These are phyloP conservation scores for Oligia fasciuncula DNA, from an alignment of 2,888 invertebrate genomes.

Conservation along the genomic window DNA sequence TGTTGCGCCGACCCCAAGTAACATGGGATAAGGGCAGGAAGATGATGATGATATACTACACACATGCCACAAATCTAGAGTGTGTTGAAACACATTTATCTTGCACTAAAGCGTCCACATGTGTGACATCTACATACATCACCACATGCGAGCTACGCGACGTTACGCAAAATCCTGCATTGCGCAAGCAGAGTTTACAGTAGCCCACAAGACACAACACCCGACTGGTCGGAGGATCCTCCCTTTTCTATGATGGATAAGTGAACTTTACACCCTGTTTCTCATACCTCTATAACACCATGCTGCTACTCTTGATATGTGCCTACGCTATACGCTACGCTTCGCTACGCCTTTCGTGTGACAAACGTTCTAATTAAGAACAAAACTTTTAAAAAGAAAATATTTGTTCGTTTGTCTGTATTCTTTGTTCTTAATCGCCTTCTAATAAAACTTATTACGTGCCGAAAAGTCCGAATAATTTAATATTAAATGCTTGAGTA, in stretches of 20 bases:
- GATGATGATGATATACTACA: too few species aligned
- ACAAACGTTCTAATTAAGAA: neutral
- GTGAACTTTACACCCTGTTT: neutral
- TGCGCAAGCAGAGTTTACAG: neutral
- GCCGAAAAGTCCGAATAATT: slow-evolving; percentile 29
- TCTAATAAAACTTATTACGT: slow-evolving; percentile 24
- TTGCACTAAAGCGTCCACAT: neutral
- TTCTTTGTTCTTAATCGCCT: neutral
- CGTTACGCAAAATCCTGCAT: neutral
- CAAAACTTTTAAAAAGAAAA: neutral
- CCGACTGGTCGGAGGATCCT: neutral
- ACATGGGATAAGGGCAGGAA: too few species aligned
- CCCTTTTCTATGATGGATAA: neutral
- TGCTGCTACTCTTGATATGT: neutral
- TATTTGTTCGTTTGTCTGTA: neutral
- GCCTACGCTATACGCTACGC: neutral
- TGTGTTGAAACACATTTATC: slow-evolving; percentile 5
- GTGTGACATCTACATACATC: neutral
- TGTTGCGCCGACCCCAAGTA: too few species aligned
- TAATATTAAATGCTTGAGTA: slow-evolving; percentile 37
- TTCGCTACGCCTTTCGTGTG: neutral
- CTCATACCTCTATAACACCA: neutral
- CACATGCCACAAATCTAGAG: neutral
- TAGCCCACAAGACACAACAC: neutral
- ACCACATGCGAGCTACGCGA: neutral